These are phyloP conservation scores for Chrysina gloriosa DNA, from an alignment of 2,888 invertebrate species.

Conservation along the genomic window DNA sequence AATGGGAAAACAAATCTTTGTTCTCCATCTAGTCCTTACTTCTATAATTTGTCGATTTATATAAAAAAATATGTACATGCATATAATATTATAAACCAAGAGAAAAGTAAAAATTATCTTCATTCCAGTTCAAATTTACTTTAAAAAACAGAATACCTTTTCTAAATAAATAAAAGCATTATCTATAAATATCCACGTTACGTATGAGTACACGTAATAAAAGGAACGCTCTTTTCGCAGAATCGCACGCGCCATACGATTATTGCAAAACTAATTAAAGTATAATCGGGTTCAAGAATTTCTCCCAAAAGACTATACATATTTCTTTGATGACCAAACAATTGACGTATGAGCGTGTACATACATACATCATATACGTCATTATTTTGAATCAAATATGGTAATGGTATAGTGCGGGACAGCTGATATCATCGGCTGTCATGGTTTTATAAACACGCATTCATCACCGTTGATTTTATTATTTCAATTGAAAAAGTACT, in stretches of 20 bases:
- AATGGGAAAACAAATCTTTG: no score
- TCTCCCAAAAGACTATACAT: not conserved
- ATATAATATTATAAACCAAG: no score
- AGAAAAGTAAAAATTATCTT: no score
- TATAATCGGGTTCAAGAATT: slow-evolving; percentile 15
- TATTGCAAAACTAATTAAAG: slow-evolving; percentile 19
- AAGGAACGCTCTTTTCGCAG: not conserved
- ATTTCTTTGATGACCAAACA: slow-evolving; percentile 22
- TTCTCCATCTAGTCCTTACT: no score
- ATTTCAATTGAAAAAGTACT: slow-evolving; percentile 19
- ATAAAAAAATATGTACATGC: no score
- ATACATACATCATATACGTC: slow-evolving; percentile 15
- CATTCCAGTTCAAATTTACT: not conserved
- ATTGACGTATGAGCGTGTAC: slow-evolving; percentile 9
- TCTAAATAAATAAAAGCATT: slow-evolving; percentile 9
- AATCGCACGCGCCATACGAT: slow-evolving; percentile 7
- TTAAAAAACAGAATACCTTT: not conserved
- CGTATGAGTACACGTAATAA: not conserved
- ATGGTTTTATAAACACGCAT: slow-evolving; percentile 7
- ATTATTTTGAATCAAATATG: slow-evolving; percentile 21
- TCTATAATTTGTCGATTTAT: no score
- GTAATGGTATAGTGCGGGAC: not conserved
- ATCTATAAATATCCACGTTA: slow-evolving; percentile 16
- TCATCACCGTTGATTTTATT: slow-evolving; percentile 27
- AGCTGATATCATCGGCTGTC: slow-evolving; percentile 32